Base-by-base conservation (phyloP, 2,797 vertebrate genomes). In the Megaceryle alcyon region DNA sequence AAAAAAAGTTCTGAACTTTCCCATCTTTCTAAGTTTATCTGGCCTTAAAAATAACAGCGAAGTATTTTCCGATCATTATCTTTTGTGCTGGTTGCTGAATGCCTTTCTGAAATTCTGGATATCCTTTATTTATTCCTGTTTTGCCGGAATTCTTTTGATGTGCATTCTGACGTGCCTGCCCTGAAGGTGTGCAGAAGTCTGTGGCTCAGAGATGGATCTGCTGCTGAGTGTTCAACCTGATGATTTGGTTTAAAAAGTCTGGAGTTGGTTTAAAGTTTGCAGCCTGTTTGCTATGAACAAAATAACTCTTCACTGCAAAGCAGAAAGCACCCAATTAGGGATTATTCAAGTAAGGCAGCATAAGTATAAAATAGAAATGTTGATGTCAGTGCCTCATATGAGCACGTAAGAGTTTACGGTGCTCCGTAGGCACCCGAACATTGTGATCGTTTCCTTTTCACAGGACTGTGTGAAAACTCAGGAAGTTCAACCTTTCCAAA, bases 71-170 rank as follows among this genome's bases (percentile, higher is more conserved):
- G 51, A 33, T 85, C 1, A 1, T 87, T 75, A 15, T 64, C 26
- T 88, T 63, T 33, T 0, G 0, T 68, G 26, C 33, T 77, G 33
- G 21, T 75, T 75, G 53, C 44, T 37, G 57, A 70, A 89, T 88
- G 68, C 26, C 41, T 85, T 68, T 44, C 41, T 72, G 59, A 69
- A 56, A 76, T 72, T 90, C 68, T 76, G 76, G 59, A 64, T 93
- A 64, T 80, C 76, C 80, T 80, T 64, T 88, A 46, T 89, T 89
- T 91, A 31, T 88, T 93, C 59, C 64, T 68, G 26, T 70, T 82
- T 46, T 41, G 21, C 79, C 4, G 0, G 48, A 39, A 25, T 61
- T 28, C 68, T 81, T 92, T 72, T 80, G 79, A 63, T 92, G 54
- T 51, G 44, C 59, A 11, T 73, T 66, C 46, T 53, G 41, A 29